Percentiles rank a stretch among this genome's conserved stretches.
phyloP scores from a whole-genome alignment of 2,113 vertebrate genomes.

The Syrmaticus mikado region DNA sequence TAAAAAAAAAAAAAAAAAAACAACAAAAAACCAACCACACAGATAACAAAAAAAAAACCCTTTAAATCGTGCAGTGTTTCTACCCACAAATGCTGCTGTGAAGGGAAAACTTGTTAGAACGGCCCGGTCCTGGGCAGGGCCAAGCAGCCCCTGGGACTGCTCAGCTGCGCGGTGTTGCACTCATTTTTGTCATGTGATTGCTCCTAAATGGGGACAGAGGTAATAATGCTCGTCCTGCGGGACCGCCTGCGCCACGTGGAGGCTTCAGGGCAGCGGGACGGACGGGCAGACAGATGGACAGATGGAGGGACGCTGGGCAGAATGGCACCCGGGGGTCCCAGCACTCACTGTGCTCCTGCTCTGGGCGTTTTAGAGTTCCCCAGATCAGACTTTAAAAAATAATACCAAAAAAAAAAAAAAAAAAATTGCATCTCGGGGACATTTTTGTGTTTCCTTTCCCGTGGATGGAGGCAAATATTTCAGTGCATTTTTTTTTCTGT shows the following conservation, averaged over 20 bases:
- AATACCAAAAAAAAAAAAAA: background rate
- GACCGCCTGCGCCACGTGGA: background rate
- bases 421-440: background rate
- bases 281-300: background rate
- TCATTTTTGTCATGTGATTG: background rate
- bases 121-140: background rate
- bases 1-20: background rate
- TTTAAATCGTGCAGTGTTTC: background rate
- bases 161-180: background rate
- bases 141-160: background rate
- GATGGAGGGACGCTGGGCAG: background rate
- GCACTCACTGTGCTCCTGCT: background rate
- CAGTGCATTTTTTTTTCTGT: background rate
- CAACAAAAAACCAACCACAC: too few relatives aligned
- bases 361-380: background rate
- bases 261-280: background rate
- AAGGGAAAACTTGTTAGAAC: background rate
- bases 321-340: background rate
- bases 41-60: too few relatives aligned
- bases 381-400: background rate
- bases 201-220: conserved; percentile 49
- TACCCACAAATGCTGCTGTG: background rate
- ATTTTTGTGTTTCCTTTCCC: conserved; percentile 16
- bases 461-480: conserved; percentile 41
- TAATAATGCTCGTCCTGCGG: conserved; percentile 5